Evolutionary conservation across 2,888 invertebrate genomes (phyloP), one percentile per base, ranked within the genome.

Genomic region (Eupithecia subumbrata): DNA sequence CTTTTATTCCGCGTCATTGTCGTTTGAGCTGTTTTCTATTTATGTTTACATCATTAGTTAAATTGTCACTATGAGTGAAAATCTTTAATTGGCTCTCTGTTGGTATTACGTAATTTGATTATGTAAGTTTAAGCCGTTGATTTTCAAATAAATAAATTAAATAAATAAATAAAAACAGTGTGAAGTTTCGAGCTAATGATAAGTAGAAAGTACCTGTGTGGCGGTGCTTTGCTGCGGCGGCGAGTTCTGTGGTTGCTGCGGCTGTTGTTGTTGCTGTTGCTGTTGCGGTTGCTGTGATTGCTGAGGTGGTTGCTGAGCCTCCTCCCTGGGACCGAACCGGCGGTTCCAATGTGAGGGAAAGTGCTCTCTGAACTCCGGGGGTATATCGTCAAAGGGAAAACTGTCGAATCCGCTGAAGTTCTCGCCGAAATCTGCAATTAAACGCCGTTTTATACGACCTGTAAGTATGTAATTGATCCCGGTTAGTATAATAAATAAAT

Each of bases 351-450:
- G 91, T 81, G 92, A 87, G 25, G 95, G 93, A 81, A 93, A 92
- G 85, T 93, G 94, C 78, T 94, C 94, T 84, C 94, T 89, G 87
- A 94, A 95, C 85, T 94, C 94, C 73, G 93, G 85, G 73, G 94
- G 95, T 83, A 95, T 94, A 84, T 95, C 95, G 90, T 95, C 94
- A 86, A 95, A 95, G 34, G 94, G 95, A 81, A 95, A 95, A 89
- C 95, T 93, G 86, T 95, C 92, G 88, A 96, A 96, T 77, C 94
- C 93, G 81, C 91, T 86, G 85, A 95, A 95, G 81, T 88, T 88
- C 81, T 95, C 92, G 84, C 91, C 89, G 83, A 95, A 93, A 90
- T 95, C 95, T 93, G 94, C 70, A 94, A 95, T 80, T 80, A 89
- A 89, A 89, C 84, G 82, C 83, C 87, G 89, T 81, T 81, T 89